Evolutionary conservation across 92 coral and sea anemone genomes (phyloP).

Genomic region (Phenganax marumi): DNA sequence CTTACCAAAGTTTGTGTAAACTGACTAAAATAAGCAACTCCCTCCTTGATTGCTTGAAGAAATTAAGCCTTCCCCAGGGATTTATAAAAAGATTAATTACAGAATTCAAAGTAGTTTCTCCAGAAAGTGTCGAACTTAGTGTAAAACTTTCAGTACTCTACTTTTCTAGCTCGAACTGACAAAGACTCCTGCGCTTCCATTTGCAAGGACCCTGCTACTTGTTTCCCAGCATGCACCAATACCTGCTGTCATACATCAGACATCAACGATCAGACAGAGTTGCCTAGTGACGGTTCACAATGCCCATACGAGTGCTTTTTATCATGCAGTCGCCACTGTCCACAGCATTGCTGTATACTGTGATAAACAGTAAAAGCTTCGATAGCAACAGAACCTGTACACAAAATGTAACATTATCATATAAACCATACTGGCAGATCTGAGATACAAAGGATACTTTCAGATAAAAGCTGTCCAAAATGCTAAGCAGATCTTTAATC

Average conservation of each 20-base stretch:
- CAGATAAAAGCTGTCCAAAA: too few relatives aligned
- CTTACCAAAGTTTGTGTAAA: too few relatives aligned
- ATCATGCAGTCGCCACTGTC: background rate
- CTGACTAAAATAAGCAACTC: too few relatives aligned
- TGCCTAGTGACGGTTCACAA: background rate
- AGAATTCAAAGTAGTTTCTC: too few relatives aligned
- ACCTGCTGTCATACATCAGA: background rate
- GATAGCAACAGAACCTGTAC: background rate
- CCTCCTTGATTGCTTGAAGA: too few relatives aligned
- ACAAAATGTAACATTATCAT: too few relatives aligned
- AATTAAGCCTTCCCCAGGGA: too few relatives aligned
- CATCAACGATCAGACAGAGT: background rate
- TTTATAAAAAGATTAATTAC: too few relatives aligned
- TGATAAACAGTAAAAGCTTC: background rate
- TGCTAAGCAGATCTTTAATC: too few relatives aligned
- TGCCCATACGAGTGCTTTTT: background rate
- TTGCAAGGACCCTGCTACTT: constrained; percentile 7
- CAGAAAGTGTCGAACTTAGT: too few relatives aligned
- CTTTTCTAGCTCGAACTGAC: constrained; percentile 27
- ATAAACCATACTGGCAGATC: too few relatives aligned
- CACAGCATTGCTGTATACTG: constrained; percentile 1
- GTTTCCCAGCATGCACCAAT: constrained; percentile 34
- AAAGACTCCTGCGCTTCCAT: constrained; percentile 7
- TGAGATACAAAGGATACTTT: too few relatives aligned
- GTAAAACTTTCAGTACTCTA: background rate